Percentiles rank a stretch among this genome's conserved stretches.
Evolutionary conservation across 2,113 vertebrate species (phyloP).

Genomic region (Coracopsis vasa): DNA sequence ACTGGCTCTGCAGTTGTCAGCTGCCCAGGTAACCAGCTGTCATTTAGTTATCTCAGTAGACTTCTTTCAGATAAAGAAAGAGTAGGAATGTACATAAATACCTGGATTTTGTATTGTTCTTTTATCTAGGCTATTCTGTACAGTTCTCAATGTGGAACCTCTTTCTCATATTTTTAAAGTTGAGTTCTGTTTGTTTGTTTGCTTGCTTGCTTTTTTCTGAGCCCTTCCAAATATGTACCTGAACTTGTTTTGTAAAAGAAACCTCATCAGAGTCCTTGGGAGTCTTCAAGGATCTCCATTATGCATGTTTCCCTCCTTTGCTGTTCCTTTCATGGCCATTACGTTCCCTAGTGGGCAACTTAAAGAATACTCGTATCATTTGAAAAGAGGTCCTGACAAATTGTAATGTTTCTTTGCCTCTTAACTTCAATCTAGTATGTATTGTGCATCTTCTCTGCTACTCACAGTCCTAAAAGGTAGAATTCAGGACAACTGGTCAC

Average conservation of each 20-base stretch:
- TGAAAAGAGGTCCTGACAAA: not conserved
- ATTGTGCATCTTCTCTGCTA: not conserved
- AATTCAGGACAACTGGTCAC: not conserved
- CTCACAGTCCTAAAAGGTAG: not conserved
- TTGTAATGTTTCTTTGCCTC: not conserved
- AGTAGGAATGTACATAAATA: not conserved
- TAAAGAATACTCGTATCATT: rapidly evolving
- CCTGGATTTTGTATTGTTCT: not conserved
- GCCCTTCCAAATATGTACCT: not conserved
- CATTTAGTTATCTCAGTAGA: not conserved
- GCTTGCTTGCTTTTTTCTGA: not conserved
- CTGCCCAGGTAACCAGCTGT: not conserved
- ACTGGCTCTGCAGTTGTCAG: not conserved
- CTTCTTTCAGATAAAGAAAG: not conserved
- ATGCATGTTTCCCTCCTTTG: not conserved
- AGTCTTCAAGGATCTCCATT: not conserved
- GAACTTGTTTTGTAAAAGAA: not conserved
- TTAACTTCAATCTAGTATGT: not conserved
- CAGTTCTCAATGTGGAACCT: not conserved
- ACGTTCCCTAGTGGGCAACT: not conserved
- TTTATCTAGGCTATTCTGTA: not conserved
- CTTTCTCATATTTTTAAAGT: not conserved
- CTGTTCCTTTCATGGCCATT: not conserved
- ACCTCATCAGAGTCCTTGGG: not conserved
- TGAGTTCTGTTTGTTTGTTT: no score